Evolutionary conservation across 2,113 vertebrate species (phyloP), one percentile per base, ranked within the genome.

Genomic region (Notarius quadriscutis): DNA sequence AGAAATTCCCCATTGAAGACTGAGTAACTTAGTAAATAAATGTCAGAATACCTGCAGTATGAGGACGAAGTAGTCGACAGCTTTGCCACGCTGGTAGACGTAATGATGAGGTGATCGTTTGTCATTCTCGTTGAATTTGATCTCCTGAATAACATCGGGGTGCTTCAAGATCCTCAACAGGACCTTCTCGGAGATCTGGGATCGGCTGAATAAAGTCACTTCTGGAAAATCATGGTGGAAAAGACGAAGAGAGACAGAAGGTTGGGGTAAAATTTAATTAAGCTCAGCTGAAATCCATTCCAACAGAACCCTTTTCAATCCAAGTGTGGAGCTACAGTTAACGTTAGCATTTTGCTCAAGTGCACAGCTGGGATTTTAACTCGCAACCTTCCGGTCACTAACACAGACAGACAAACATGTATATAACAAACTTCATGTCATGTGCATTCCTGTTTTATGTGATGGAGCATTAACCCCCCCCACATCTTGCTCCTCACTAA

Each of bases 131-230:
- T 96, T 96, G 1, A 98, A 99, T 91, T 96, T 97, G 87, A 99
- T 95, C 60, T 99, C 98, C 91, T 99, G 97, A 92, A 99, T 98
- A 91, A 99, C 97, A 0, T 98, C 95, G 0, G 96, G 97, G n/a
- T 98, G 97, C 3, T 96, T 97, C 51, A 99, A 96, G 75, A 99
- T 96, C 1, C 98, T 92, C 72, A 99, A 94, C 34, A 99, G 95
- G 75, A 99, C 96, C 86, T 99, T 99, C 90, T 99, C 98, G 0
- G 97, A 97, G 87, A 99, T 95, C 91, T 96, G 95, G 65, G 90
- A 85, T 0, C 96, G 95, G 51, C 90, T 96, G 92, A 99, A 99
- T 87, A 97, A 93, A 0, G 93, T 93, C 72, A 99, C 97, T 93
- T 99, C 98, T 99, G 92, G 14, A 80, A 86, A 55, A 84, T 27